Percentiles rank a stretch among this genome's conserved stretches.
Evolutionary conservation across 2,888 invertebrate genomes (phyloP).

Genomic region (Cataglyphis livida): DNA sequence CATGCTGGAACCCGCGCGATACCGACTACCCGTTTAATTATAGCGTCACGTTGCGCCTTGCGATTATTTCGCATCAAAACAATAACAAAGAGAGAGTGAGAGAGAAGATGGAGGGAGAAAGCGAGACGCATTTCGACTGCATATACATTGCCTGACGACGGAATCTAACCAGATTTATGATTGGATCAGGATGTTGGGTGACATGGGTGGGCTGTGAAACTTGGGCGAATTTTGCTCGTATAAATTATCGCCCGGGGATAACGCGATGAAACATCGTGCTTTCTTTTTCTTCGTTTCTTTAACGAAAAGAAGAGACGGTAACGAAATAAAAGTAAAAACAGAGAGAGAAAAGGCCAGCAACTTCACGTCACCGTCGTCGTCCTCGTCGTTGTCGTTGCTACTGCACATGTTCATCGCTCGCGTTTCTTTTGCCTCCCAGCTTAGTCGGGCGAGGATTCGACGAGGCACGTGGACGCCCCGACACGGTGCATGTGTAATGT

Average conservation of each 20-base stretch:
- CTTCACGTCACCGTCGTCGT: neutral
- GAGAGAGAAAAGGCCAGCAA: neutral
- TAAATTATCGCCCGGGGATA: slow-evolving; percentile 74
- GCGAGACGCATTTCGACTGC: slow-evolving; percentile 33
- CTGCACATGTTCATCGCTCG: slow-evolving; percentile 21
- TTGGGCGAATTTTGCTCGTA: slow-evolving; percentile 75
- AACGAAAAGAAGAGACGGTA: neutral
- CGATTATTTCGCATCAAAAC: slow-evolving; percentile 71
- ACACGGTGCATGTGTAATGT: slow-evolving; percentile 65
- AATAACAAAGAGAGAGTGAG: slow-evolving; percentile 59
- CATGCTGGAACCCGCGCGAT: slow-evolving; percentile 40
- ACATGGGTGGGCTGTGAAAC: slow-evolving; percentile 72
- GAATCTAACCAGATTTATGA: slow-evolving; percentile 66
- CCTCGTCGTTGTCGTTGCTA: neutral
- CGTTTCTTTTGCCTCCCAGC: slow-evolving; percentile 19
- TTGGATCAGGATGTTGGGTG: slow-evolving; percentile 71
- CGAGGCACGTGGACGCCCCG: slow-evolving; percentile 51
- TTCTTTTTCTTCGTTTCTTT: neutral
- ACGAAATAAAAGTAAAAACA: neutral
- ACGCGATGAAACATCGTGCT: slow-evolving; percentile 57
- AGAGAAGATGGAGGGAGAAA: neutral
- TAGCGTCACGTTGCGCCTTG: slow-evolving; percentile 49
- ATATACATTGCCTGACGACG: slow-evolving; percentile 19
- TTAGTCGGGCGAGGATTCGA: slow-evolving; percentile 31
- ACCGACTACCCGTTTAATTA: slow-evolving; percentile 67